Base-by-base conservation (phyloP, 2,888 invertebrate genomes). In the Philereme transversata region DNA sequence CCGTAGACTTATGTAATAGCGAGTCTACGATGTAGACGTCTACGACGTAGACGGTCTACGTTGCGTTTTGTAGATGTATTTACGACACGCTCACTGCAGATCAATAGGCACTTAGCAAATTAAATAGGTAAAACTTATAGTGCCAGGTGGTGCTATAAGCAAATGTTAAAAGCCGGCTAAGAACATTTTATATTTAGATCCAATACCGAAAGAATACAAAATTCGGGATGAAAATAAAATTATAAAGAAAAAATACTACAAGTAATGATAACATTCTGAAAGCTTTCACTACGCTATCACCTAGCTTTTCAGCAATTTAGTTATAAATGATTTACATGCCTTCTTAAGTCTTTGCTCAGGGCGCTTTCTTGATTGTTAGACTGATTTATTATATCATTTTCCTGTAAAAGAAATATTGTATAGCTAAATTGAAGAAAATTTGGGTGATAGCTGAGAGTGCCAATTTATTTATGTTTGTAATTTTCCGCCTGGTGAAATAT, bases 301-400 rank as follows among this genome's bases (percentile, higher is more conserved):
- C 22, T 3, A 22, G 22, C 1, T 22, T 22, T 22, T 22, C 22
- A n/a, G n/a, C n/a, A n/a, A n/a, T n/a, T n/a, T n/a, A n/a, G n/a
- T n/a, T n/a, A 2, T 22, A 22, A 22, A 22, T 22, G 1, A 22
- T 22, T 22, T 22, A 22, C 3, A 2, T 22, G 22, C 22, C 22
- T 22, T 22, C 22, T 22, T 22, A 4, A 9, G 7, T 9, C 7
- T 54, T 46, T 47, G 53, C 46, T 47, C 4, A 9, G 33, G 46
- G 53, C 46, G 46, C 4, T 46, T 46, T 45, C 22, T 45, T 45
- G 45, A 45, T 45, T 45, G 22, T 22, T 4, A 6, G 45, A 45
- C 45, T 7, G 6, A 10, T 45, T 4, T 22, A 10, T 11, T 43
- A 43, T 10, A 43, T 43, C 10, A 43, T 43, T 43, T 43, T 43